phyloP scores from a whole-genome alignment of 2,113 vertebrate genomes.

The Chionodraco myersi region DNA sequence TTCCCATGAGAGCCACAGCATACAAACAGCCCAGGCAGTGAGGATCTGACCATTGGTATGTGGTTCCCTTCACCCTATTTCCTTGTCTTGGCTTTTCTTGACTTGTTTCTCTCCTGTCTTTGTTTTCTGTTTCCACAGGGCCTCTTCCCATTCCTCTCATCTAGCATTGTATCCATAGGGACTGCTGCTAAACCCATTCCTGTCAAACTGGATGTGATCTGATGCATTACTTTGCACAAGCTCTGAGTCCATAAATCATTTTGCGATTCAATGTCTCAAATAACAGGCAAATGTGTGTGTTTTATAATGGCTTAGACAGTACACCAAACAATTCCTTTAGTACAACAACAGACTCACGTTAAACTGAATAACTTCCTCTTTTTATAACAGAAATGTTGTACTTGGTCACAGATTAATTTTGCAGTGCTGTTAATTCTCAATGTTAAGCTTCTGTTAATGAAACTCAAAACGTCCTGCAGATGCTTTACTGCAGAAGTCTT shows the following conservation, averaged over 20 bases:
- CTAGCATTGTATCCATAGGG: constrained; percentile 36
- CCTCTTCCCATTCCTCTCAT: constrained; percentile 60
- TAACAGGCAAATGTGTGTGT: not conserved
- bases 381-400: not conserved
- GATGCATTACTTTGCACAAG: not conserved
- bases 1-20: constrained; percentile 22
- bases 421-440: constrained; percentile 16
- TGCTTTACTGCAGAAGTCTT: constrained; percentile 43
- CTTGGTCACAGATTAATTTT: constrained; percentile 1
- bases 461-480: constrained; percentile 39
- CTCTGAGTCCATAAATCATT: not conserved
- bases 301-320: not conserved
- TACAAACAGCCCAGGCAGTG: constrained; percentile 23
- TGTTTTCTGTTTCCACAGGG: constrained; percentile 51
- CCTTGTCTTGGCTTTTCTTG: constrained; percentile 49
- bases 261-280: not conserved
- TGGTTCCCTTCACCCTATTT: constrained; percentile 34
- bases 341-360: not conserved
- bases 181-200: constrained; percentile 36
- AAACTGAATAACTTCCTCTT: constrained; percentile 12
- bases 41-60: constrained; percentile 22
- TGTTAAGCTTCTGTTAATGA: constrained; percentile 43
- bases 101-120: constrained; percentile 44
- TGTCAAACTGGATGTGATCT: constrained; percentile 6
- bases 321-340: not conserved